Percentiles rank a stretch among this genome's conserved stretches.
Evolutionary conservation across 2,888 invertebrate species (phyloP).

Genomic region (Andrena chrysosceles): DNA sequence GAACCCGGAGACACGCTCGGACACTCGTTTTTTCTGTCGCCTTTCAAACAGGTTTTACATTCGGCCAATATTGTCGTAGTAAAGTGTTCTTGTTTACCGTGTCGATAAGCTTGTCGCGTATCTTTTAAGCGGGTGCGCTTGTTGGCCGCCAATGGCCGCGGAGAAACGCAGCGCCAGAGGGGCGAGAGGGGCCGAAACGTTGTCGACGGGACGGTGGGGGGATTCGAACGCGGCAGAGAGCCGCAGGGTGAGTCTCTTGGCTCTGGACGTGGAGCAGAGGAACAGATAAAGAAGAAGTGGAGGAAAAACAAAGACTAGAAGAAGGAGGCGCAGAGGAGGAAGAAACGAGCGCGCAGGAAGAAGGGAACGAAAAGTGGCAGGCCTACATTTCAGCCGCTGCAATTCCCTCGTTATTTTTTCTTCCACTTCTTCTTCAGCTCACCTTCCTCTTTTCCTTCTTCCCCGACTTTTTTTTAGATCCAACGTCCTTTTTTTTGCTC

Average conservation of each 20-base stretch:
- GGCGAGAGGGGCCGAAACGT: conserved; percentile 4
- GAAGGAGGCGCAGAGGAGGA: conserved; percentile 27
- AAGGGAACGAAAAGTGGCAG: conserved; percentile 61
- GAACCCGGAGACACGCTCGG: conserved; percentile 50
- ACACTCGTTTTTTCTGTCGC: conserved; percentile 55
- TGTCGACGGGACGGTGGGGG: not conserved
- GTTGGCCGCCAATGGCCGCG: conserved; percentile 76
- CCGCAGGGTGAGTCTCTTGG: conserved; percentile 47
- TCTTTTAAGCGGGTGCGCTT: conserved; percentile 72
- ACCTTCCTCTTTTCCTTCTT: not conserved
- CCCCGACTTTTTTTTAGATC: not conserved
- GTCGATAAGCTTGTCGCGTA: conserved; percentile 73
- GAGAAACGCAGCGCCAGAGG: conserved; percentile 43
- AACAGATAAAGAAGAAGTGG: conserved; percentile 43
- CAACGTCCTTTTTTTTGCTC: not conserved
- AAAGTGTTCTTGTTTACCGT: conserved; percentile 72
- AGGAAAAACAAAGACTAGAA: conserved; percentile 30
- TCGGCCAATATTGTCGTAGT: conserved; percentile 73
- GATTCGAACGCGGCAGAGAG: conserved; percentile 42
- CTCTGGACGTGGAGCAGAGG: conserved; percentile 62
- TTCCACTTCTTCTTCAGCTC: not conserved
- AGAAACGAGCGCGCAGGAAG: conserved; percentile 45
- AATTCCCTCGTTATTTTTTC: conserved; percentile 48
- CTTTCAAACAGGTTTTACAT: conserved; percentile 75
- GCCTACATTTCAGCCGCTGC: conserved; percentile 74